Base-by-base conservation (phyloP, 2,113 vertebrate genomes). In the Vulpes lagopus region DNA sequence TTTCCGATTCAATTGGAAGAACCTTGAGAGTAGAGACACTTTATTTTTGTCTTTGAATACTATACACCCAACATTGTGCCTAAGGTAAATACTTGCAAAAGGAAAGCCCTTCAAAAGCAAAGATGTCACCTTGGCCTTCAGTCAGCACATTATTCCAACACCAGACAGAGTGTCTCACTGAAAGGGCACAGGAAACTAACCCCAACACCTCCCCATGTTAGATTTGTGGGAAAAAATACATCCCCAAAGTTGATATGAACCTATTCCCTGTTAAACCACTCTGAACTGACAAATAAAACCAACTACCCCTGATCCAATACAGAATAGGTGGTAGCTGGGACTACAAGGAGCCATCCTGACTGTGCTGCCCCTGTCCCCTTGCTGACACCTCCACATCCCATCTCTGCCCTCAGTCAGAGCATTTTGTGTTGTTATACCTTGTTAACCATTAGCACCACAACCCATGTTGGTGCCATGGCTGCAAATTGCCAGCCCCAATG, bases 1-100 rank as follows among this genome's bases (percentile, higher is more conserved):
- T 74, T 91, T 92, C 85, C n/a, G 43, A 53, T 17, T 93, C 94
- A 92, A 49, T 43, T 71, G 32, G n/a, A 83, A 88, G 53, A 62
- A 11, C 11, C 30, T 90, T 90, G n/a, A 81, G 20, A 27, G n/a
- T 38, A 94, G 35, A 88, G 53, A 89, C 25, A 89, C 4, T 38
- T 78, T 82, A 43, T 59, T 86, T 95, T 88, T 55, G 4, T 87
- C 12, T 90, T 76, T 73, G 25, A 59, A 69, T 90, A 67, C 71
- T n/a, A 67, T 19, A 14, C 19, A 79, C 11, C 59, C 65, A 80
- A 60, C 16, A 25, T 16, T 51, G 8, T 87, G 7, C 57, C 57
- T 69, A 22, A 86, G 74, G 23, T 82, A 91, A 81, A 25, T 89
- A 8, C 5, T 73, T 79, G 49, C 25, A 53, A 81, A 89, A 62